These are phyloP conservation scores for Micrastur ruficollis DNA, from an alignment of 2,797 vertebrate species.

Conservation along the genomic window DNA sequence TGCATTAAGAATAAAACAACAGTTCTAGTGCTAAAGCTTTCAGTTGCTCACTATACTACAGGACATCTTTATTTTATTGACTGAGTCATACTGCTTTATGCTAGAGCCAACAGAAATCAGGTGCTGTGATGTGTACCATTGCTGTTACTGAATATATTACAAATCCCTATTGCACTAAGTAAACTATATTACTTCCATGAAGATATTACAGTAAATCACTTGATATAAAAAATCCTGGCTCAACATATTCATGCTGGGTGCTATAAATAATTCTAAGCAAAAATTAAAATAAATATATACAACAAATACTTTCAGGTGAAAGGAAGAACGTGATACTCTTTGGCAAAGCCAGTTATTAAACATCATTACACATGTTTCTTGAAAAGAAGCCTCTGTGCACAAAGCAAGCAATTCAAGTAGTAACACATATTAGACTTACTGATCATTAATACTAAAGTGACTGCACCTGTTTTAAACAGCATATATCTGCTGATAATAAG, in stretches of 20 bases:
- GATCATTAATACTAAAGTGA: neutral
- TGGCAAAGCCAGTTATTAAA: neutral
- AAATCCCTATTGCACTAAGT: neutral
- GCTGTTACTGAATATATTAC: neutral
- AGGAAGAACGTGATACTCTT: neutral
- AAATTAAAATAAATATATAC: neutral
- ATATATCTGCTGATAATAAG: fast-evolving
- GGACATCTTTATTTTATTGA: neutral
- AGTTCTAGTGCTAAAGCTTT: neutral
- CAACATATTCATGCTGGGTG: neutral
- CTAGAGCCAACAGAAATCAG: neutral
- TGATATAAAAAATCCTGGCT: neutral
- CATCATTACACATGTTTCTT: neutral
- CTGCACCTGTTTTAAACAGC: neutral
- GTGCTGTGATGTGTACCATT: neutral
- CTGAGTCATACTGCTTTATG: neutral
- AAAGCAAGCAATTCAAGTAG: neutral
- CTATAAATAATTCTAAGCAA: neutral
- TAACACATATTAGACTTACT: neutral
- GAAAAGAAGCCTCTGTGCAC: neutral
- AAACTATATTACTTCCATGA: neutral
- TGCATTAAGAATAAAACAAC: neutral
- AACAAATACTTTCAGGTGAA: neutral
- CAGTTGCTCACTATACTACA: neutral
- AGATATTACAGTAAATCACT: neutral